Evolutionary conservation across 2,888 invertebrate genomes (phyloP).

Genomic region (Rhyacophila evoluta): DNA sequence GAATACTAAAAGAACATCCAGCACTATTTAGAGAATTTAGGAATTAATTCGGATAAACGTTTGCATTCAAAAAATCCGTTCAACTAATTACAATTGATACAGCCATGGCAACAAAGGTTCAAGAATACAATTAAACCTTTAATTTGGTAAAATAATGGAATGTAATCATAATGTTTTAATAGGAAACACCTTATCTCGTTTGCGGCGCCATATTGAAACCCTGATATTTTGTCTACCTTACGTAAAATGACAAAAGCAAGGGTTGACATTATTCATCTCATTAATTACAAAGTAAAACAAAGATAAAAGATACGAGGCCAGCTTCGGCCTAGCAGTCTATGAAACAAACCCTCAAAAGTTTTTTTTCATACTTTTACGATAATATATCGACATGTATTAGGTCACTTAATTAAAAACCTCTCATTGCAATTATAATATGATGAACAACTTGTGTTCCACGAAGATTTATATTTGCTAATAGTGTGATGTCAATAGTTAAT

Average conservation of each 20-base stretch:
- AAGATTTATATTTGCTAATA: too few species aligned
- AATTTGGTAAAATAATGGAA: conserved; percentile 49
- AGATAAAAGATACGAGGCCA: conserved; percentile 49
- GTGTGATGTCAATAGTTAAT: too few species aligned
- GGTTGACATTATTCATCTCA: conserved; percentile 55
- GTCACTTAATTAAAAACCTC: too few species aligned
- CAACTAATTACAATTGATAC: conserved; percentile 33
- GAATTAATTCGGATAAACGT: too few species aligned
- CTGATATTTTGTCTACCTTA: conserved; percentile 49
- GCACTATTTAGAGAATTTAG: too few species aligned
- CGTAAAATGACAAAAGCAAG: conserved; percentile 52
- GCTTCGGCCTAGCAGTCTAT: background rate
- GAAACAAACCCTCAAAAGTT: background rate
- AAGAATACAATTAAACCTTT: conserved; percentile 47
- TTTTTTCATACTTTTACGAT: too few species aligned
- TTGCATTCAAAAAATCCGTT: too few species aligned
- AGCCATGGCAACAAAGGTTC: conserved; percentile 36
- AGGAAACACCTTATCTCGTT: conserved; percentile 47
- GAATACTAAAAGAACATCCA: too few species aligned
- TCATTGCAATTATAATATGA: too few species aligned
- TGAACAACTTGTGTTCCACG: too few species aligned
- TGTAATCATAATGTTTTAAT: conserved; percentile 49
- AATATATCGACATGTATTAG: too few species aligned
- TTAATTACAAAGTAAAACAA: conserved; percentile 55
- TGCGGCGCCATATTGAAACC: conserved; percentile 48